phyloP scores from a whole-genome alignment of 2,113 vertebrate genomes.

The Onychorhynchus coronatus region DNA sequence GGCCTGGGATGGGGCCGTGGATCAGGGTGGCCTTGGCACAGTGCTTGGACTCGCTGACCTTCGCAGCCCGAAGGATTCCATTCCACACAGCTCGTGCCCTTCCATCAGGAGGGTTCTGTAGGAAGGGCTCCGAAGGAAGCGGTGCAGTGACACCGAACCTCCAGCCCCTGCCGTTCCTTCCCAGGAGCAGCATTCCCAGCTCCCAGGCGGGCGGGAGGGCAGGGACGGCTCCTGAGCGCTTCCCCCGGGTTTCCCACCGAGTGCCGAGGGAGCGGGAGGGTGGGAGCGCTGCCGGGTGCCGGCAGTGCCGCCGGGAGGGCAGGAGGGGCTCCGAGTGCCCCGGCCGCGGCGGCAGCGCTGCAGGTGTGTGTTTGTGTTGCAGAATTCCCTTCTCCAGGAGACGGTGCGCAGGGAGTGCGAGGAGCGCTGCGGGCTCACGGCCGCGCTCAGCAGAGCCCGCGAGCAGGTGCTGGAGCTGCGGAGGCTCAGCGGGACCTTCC shows the following conservation, averaged over 20 bases:
- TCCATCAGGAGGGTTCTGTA: neutral
- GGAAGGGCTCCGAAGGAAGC: too few species aligned
- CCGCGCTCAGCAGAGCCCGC: conserved; percentile 78
- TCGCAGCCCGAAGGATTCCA: neutral
- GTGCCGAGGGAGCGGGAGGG: neutral
- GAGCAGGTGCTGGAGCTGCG: conserved; percentile 78
- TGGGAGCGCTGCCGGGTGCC: neutral
- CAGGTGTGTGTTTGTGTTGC: conserved; percentile 30
- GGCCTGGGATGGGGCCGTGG: neutral
- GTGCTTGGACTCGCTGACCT: rapidly evolving
- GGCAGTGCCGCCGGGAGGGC: neutral
- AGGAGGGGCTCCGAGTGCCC: too few species aligned
- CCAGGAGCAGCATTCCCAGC: neutral
- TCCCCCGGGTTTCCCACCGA: neutral
- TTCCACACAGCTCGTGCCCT: neutral
- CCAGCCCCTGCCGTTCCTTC: neutral
- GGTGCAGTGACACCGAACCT: rapidly evolving
- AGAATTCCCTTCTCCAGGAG: conserved; percentile 86
- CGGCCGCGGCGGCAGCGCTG: too few species aligned
- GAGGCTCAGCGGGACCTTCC: conserved; percentile 39
- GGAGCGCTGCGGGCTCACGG: conserved; percentile 87
- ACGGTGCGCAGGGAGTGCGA: conserved; percentile 88
- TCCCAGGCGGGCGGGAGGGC: neutral
- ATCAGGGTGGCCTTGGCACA: neutral
- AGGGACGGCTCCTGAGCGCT: neutral